Conservation (phyloP, 2,113 vertebrate genomes). For the Gorsachius goisagi region DNA sequence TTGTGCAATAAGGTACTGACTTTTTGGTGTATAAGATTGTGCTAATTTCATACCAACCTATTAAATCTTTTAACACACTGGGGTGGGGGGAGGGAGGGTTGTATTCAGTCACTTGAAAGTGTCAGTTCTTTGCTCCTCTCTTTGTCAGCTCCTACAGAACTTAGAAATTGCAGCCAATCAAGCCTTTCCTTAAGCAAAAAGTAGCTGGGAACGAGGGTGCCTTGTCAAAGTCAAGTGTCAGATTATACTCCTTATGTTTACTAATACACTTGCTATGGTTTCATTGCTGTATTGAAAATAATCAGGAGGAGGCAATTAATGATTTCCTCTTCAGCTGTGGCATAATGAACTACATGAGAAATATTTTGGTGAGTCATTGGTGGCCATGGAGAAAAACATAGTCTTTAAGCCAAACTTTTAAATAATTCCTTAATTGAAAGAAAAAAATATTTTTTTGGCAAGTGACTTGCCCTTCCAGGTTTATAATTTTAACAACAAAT, state of each 20-base stretch:
- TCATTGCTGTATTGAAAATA: background rate
- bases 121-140: background rate
- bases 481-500: background rate
- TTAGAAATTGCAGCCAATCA: background rate
- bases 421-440: background rate
- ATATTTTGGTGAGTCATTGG: conserved; percentile 3
- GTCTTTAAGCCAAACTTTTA: background rate
- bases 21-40: background rate
- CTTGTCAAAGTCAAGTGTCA: background rate
- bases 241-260: background rate
- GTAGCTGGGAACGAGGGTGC: background rate
- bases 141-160: background rate
- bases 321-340: background rate
- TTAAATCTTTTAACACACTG: background rate
- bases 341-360: background rate
- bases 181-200: background rate
- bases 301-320: background rate
- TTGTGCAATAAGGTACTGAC: background rate
- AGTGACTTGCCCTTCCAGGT: background rate
- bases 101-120: background rate
- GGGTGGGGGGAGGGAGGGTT: background rate
- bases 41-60: background rate
- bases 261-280: background rate
- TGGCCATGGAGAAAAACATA: background rate
- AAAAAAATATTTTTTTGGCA: background rate